phyloP scores from a whole-genome alignment of 92 coral and sea anemone genomes.

The Epizoanthus fatuus region DNA sequence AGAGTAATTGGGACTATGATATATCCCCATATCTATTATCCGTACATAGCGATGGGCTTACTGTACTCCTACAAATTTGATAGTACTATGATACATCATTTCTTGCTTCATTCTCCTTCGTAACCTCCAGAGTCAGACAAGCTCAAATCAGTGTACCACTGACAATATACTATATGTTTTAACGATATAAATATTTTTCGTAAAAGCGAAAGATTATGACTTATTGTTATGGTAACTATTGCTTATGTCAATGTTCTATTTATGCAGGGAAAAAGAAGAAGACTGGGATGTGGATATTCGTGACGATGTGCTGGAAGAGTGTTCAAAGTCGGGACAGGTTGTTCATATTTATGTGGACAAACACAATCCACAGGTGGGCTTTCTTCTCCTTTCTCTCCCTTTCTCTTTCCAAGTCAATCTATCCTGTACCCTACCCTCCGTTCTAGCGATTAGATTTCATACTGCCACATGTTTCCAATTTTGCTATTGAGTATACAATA shows the following conservation, averaged over 20 bases:
- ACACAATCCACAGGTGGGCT: constrained; percentile 82
- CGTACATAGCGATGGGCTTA: no score
- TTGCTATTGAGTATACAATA: no score
- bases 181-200: neutral
- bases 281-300: constrained; percentile 97
- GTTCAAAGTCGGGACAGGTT: constrained; percentile 93
- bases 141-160: no score
- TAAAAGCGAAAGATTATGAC: neutral
- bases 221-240: neutral
- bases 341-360: constrained; percentile 96
- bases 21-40: no score
- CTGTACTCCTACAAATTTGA: no score
- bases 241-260: neutral
- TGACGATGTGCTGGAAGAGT: constrained; percentile 97
- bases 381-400: neutral
- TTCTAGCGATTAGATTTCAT: neutral
- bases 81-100: no score
- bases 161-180: no score
- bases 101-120: no score
- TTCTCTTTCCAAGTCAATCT: neutral
- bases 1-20: no score
- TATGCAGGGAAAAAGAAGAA: constrained; percentile 87
- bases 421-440: neutral
- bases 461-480: no score
- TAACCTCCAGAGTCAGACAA: no score